Base-by-base conservation (phyloP, 1,140 invertebrate genomes). In the Trichonephila clavipes region DNA sequence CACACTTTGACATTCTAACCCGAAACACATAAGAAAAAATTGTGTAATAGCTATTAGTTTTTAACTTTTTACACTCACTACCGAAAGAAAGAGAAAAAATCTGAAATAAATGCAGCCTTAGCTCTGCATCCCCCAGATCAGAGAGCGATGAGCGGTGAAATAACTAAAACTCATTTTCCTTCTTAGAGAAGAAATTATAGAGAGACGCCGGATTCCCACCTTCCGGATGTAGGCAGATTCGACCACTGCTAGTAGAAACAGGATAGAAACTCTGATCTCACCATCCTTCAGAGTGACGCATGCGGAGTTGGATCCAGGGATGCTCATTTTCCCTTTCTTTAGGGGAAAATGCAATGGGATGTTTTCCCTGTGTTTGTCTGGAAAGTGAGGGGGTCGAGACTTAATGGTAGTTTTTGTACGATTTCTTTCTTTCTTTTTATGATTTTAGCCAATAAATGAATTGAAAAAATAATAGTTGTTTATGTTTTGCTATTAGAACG, bases 281-380 rank as follows among this genome's bases (percentile, higher is more conserved):
- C 88, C 51, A 58, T 59, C 69, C 28, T 61, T 21, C 59, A n/a
- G 61, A 64, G 6, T 90, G 88, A 83, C 90, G 90, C 90, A 83
- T 91, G 90, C 90, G 90, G 69, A 44, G 77, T 62, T 44, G 81
- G 18, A 28, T 64, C 59, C 40, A 24, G n/a, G 59, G 40, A 61
- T 82, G 77, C 90, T 85, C 77, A 83, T 91, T 88, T 91, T 91
- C 77, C 90, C 90, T 85, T 44, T 91, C 77, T 28, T 61, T 91
- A 83, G 90, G 90, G 90, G n/a, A 83, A 90, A 82, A 62, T 44
- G 72, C 34, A 34, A 28, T 19, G 59, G 69, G 40, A 83, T 91
- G 62, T 62, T 64, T 72, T 40, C 64, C 62, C 19, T 59, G 12
- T 10, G 19, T n/a, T 12, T 58, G 21, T 58, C 40, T 58, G 19